Evolutionary conservation across 1,140 invertebrate species (phyloP).

Genomic region (Scaptomyza graminum): DNA sequence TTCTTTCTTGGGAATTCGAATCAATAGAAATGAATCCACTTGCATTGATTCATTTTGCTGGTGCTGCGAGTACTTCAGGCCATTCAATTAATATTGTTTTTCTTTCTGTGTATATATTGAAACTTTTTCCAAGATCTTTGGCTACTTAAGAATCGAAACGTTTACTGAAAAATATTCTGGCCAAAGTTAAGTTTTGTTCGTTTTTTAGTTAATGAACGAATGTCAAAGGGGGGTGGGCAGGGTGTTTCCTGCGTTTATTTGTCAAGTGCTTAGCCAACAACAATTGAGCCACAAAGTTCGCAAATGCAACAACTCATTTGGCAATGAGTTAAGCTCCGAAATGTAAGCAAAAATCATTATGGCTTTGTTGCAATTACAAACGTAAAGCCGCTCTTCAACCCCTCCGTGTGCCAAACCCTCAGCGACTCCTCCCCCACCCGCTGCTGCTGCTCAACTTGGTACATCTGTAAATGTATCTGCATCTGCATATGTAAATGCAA

Average conservation of each 20-base stretch:
- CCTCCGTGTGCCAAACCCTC: neutral
- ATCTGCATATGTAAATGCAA: constrained; percentile 78
- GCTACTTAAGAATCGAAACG: too few species aligned
- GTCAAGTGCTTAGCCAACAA: constrained; percentile 38
- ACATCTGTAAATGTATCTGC: constrained; percentile 35
- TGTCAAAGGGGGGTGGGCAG: neutral
- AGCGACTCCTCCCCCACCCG: neutral
- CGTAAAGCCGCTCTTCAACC: constrained; percentile 15
- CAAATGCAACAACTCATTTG: constrained; percentile 19
- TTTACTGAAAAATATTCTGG: too few species aligned
- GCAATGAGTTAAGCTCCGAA: constrained; percentile 38
- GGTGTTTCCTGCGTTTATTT: constrained; percentile 26
- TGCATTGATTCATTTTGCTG: constrained; percentile 42
- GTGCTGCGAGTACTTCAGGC: too few species aligned
- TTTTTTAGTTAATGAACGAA: too few species aligned
- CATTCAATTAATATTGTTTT: constrained; percentile 31
- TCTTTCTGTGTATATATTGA: neutral
- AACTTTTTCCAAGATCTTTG: too few species aligned
- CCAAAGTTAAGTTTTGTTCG: too few species aligned
- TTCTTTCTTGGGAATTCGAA: constrained; percentile 13
- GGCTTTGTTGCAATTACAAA: constrained; percentile 52
- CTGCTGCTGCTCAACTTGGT: neutral
- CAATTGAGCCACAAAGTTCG: constrained; percentile 32
- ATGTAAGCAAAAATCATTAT: constrained; percentile 55
- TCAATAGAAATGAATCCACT: constrained; percentile 32